A percentile compares a stretch with the other conserved stretches of the same genome.
Conservation (phyloP, 1,140 invertebrate genomes). For the Drosophila rhopaloa region DNA sequence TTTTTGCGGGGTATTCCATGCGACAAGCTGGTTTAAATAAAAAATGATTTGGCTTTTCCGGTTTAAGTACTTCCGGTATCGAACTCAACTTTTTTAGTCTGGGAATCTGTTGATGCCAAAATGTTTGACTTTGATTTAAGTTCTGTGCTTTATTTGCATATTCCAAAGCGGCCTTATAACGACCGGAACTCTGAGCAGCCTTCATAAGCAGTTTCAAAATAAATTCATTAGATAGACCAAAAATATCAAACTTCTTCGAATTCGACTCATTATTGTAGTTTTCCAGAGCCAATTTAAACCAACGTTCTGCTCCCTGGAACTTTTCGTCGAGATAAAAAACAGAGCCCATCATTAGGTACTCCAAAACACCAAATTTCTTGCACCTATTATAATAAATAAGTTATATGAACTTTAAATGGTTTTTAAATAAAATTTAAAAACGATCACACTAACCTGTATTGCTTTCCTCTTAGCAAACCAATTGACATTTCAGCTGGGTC, state of each 20-base stretch:
- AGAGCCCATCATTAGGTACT: conserved; percentile 11
- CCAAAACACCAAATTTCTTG: conserved; percentile 4
- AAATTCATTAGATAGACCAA: neutral
- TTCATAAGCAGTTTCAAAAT: conserved; percentile 22
- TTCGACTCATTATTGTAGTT: neutral
- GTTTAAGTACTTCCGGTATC: neutral
- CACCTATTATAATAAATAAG: neutral
- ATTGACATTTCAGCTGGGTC: conserved; percentile 17
- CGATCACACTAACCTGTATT: conserved; percentile 7
- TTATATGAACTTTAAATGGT: too few species aligned
- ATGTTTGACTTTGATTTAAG: neutral
- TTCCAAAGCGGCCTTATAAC: conserved; percentile 6
- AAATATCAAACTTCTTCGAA: neutral
- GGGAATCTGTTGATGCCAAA: conserved; percentile 13
- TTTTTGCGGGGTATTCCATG: conserved; percentile 11
- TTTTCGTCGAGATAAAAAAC: conserved; percentile 12
- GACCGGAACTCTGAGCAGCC: conserved; percentile 14
- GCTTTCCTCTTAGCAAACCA: conserved; percentile 11
- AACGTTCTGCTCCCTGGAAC: conserved; percentile 6
- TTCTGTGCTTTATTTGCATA: conserved; percentile 4
- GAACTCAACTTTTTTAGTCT: conserved; percentile 2
- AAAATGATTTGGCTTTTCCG: neutral
- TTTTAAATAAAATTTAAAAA: too few species aligned
- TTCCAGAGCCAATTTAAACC: conserved; percentile 22
- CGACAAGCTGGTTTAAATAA: conserved; percentile 13